Evolutionary conservation across 35 echinoderm and acorn worm genomes (phyloP).

Genomic region (Chiridota heheva): DNA sequence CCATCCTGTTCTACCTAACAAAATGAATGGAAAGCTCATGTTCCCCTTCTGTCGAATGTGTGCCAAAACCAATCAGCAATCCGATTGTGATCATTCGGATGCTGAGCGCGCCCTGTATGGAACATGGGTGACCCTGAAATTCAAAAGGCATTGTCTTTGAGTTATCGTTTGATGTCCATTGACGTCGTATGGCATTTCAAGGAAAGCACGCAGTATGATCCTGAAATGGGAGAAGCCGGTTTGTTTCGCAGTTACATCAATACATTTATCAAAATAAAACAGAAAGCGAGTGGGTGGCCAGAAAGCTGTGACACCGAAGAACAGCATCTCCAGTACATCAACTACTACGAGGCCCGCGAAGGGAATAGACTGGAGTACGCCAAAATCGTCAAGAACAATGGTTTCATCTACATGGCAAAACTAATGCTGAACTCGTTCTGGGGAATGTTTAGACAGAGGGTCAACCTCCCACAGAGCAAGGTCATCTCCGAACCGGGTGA

Average conservation of each 20-base stretch:
- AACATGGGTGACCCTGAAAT: constrained; percentile 71
- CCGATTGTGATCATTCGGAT: constrained; percentile 30
- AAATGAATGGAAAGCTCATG: constrained; percentile 29
- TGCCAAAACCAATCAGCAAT: constrained; percentile 5
- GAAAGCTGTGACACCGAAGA: constrained; percentile 43
- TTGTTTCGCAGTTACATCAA: constrained; percentile 67
- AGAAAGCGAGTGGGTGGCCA: constrained; percentile 61
- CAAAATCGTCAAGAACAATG: background rate
- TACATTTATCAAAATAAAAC: background rate
- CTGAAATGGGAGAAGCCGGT: constrained; percentile 28
- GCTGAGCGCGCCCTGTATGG: constrained; percentile 35
- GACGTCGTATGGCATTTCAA: constrained; percentile 77
- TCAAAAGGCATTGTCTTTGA: constrained; percentile 51
- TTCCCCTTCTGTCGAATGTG: constrained; percentile 49
- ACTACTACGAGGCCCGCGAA: constrained; percentile 23
- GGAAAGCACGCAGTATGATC: constrained; percentile 35
- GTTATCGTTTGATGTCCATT: constrained; percentile 34
- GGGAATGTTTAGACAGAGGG: constrained; percentile 16
- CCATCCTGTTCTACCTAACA: constrained; percentile 49
- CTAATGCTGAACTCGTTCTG: constrained; percentile 18
- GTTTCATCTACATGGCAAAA: background rate
- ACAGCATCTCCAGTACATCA: constrained; percentile 44
- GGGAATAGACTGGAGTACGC: background rate
- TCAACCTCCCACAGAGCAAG: background rate
- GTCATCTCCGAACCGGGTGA: constrained; percentile 2